Evolutionary conservation across 2,888 invertebrate genomes (phyloP), one percentile per base, ranked within the genome.

Genomic region (Drosophila infuscata): DNA sequence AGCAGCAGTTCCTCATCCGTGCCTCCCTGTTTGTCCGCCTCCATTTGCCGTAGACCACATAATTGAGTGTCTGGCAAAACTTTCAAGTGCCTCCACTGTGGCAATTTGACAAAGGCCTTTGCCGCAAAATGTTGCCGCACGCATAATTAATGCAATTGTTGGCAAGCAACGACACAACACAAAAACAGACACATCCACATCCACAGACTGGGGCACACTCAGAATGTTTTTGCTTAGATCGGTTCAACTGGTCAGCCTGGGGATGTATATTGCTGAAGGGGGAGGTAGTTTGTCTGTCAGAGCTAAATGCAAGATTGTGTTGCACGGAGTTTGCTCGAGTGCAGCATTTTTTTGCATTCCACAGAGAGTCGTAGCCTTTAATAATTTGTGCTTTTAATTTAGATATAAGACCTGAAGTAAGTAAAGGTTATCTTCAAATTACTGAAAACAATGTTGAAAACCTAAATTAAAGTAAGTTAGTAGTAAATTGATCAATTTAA

Each of bases 101-200:
- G 68, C 78, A 79, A 81, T 79, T 79, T 81, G 78, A 73, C 82
- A 81, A 79, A 81, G 61, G 68, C 73, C 78, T 68, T 70, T 79
- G 81, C 81, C 81, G 65, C 76, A 79, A 79, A 82, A 70, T 69
- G 74, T 63, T 53, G 83, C 80, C 66, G 61, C 90, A 88, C 83
- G 76, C 88, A 88, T 89, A 84, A 88, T 84, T 84, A 84, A 89
- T 84, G 84, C 86, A 82, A 89, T 89, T 89, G 86, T 89, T 80
- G 83, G 64, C 88, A 80, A 43, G 38, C 53, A 25, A 20, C 36
- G 25, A 36, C 53, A 49, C 36, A 36, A 25, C 7, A 60, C 49
- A 65, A 38, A 17, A 64, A 62, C 66, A 57, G 53, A 30, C 29
- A 29, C 15, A 41, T 38, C 1, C 51, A 32, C 41, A 30, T 29